A percentile compares a stretch with the other conserved stretches of the same genome.
Conservation (phyloP, 2,113 vertebrate genomes). For the Grantiella picta region DNA sequence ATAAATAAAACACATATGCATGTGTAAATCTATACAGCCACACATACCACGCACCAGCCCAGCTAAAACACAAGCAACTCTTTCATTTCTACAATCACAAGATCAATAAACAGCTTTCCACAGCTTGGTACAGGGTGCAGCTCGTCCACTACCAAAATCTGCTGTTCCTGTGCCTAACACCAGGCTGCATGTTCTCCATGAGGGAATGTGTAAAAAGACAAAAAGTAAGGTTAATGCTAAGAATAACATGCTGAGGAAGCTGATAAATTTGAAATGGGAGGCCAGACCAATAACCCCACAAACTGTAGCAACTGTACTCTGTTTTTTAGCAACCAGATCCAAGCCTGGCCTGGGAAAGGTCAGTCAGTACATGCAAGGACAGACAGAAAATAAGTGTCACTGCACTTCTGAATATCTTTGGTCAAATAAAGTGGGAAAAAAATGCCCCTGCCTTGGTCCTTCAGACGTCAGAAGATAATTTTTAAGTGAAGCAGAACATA, state of each 20-base stretch:
- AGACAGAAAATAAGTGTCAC: neutral
- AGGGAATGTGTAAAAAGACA: neutral
- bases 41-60: neutral
- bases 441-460: neutral
- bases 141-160: neutral
- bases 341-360: neutral
- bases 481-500: neutral
- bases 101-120: slow-evolving; percentile 4
- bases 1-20: neutral
- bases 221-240: neutral
- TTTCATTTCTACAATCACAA: neutral
- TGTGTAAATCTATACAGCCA: neutral
- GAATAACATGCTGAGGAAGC: neutral
- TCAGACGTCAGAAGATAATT: neutral
- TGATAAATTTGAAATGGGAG: neutral
- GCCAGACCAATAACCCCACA: neutral
- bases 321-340: neutral
- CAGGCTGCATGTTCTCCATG: neutral
- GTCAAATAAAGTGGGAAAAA: neutral
- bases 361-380: neutral
- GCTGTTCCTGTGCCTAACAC: neutral
- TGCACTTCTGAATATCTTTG: neutral
- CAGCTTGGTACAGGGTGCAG: neutral
- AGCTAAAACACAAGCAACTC: neutral
- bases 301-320: neutral